Base-by-base conservation (phyloP, 1,140 invertebrate genomes). In the Papilio glaucus region DNA sequence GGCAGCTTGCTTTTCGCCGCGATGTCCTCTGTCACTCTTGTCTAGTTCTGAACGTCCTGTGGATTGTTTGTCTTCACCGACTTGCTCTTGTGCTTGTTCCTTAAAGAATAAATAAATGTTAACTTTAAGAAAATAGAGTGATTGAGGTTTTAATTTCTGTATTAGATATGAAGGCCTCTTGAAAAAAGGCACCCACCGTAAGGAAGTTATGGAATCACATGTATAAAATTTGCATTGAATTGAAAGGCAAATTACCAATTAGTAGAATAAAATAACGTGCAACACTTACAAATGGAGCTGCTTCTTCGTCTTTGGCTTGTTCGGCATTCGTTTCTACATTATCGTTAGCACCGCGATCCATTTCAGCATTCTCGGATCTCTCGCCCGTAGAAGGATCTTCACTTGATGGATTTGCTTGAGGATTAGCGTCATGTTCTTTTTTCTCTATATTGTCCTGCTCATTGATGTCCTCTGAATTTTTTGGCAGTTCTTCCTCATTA, bases 361-460 rank as follows among this genome's bases (percentile, higher is more conserved):
- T 88, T 71, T 91, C 79, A 4, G 91, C 91, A 62, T 90, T 93
- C 53, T 94, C 89, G 6, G 85, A 87, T 49, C 82, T 86, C 8
- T 95, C 93, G 60, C 93, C 93, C 8, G 93, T 89, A 24, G 92
- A 91, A 1, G 94, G 91, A 73, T 95, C 94, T 75, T 95, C 94
- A 72, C 94, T 94, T 7, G 95, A 95, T 24, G 94, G 88, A 79
- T 94, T 91, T 7, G 94, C 93, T 78, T 94, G 88, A 39, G 94
- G 90, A 62, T 94, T 89, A 13, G 89, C 94, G 75, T 96, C 94
- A 7, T 97, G 95, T 83, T 97, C 96, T 83, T 98, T 96, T 79
- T 97, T 87, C 92, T 96, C 87, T 78, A 82, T 77, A 93, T 95
- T 79, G 93, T 96, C 84, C 82, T 94, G 85, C 60, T 94, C 87